phyloP scores from a whole-genome alignment of 2,113 vertebrate genomes.

The Rynchops niger region DNA sequence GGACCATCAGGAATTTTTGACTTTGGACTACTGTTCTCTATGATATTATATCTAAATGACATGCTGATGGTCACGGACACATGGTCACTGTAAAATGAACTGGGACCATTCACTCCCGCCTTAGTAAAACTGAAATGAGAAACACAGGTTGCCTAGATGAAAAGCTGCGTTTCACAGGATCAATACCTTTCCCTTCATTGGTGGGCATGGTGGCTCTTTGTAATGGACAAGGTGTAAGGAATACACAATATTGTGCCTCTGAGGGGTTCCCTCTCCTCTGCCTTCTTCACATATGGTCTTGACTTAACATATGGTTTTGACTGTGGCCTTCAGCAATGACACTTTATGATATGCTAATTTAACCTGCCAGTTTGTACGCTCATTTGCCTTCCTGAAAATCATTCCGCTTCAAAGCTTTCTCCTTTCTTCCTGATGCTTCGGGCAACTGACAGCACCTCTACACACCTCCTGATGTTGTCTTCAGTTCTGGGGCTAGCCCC shows the following conservation, averaged over 20 bases:
- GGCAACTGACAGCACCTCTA: not conserved
- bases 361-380: not conserved
- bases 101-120: not conserved
- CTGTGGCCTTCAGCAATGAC: not conserved
- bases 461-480: not conserved
- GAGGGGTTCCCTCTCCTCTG: not conserved
- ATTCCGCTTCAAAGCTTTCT: not conserved
- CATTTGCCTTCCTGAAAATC: not conserved
- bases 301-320: not conserved
- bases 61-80: not conserved
- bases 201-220: not conserved
- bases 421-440: not conserved
- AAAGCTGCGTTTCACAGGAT: not conserved
- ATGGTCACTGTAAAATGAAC: not conserved
- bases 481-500: not conserved
- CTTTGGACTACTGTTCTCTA: not conserved
- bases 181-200: not conserved
- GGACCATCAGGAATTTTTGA: slow-evolving; percentile 2
- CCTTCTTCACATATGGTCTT: not conserved
- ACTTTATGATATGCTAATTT: not conserved
- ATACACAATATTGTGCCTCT: not conserved
- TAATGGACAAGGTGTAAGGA: not conserved
- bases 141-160: not conserved
- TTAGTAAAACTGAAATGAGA: not conserved
- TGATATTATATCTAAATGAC: not conserved